Percentiles rank a stretch among this genome's conserved stretches.
Evolutionary conservation across 2,797 vertebrate species (phyloP).

Genomic region (Cirrhinus mrigala): DNA sequence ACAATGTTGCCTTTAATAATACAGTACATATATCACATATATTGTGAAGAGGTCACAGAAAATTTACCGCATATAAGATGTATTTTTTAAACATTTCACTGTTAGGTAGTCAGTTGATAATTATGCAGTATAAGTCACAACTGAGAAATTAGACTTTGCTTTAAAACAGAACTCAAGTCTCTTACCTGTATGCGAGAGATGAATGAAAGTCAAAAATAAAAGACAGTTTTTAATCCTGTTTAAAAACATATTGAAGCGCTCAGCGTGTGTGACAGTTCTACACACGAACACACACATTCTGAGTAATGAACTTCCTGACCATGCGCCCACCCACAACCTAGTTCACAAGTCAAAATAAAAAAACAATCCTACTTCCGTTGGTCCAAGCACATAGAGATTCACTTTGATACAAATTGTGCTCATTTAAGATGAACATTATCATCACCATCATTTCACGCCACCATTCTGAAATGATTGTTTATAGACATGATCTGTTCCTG

Average conservation of each 20-base stretch:
- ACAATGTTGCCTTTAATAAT: background rate
- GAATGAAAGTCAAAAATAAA: background rate
- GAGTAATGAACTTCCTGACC: conserved; percentile 5
- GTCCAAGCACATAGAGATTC: background rate
- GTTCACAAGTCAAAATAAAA: background rate
- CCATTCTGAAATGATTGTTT: background rate
- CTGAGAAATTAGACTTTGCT: background rate
- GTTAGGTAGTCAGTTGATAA: background rate
- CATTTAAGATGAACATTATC: background rate
- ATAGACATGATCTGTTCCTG: background rate
- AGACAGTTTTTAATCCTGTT: background rate
- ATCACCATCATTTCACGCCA: background rate
- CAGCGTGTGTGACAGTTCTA: background rate
- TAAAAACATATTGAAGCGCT: conserved; percentile 6
- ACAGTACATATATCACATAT: background rate
- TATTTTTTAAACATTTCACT: background rate
- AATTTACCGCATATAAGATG: background rate
- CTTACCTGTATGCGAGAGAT: conserved; percentile 22
- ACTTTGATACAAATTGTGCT: background rate
- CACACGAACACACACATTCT: background rate
- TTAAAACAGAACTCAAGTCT: background rate
- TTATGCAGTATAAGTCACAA: background rate
- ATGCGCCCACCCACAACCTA: background rate
- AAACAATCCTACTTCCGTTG: background rate
- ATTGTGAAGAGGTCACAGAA: background rate